Conservation (phyloP, 2,113 vertebrate species). For the Paradoxurus hermaphroditus region DNA sequence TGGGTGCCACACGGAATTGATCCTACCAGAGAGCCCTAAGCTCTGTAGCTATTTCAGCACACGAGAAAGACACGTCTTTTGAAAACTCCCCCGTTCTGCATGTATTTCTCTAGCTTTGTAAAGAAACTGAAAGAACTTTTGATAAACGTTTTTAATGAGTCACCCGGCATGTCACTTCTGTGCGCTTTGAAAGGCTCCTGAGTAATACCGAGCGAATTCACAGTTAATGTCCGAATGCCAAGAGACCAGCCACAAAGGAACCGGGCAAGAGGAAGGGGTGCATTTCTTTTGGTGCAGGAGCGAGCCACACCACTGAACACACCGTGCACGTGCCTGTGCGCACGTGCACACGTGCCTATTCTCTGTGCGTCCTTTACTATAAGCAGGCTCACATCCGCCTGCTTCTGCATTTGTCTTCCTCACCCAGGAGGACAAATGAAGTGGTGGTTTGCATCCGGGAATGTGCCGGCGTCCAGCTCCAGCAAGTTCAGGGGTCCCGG, state of each 20-base stretch:
- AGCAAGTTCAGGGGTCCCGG: too few relatives aligned
- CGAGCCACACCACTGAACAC: accelerated
- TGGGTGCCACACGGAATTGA: not conserved
- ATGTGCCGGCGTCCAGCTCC: too few relatives aligned
- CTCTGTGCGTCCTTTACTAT: too few relatives aligned
- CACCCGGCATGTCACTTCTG: not conserved
- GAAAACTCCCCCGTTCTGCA: not conserved
- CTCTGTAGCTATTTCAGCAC: not conserved
- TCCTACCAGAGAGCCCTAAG: not conserved
- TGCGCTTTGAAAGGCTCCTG: not conserved
- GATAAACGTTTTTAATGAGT: not conserved
- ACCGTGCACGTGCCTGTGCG: not conserved
- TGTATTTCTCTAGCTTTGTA: not conserved
- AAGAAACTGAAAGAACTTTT: not conserved
- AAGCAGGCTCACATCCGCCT: not conserved
- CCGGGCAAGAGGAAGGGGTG: accelerated
- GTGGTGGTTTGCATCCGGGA: not conserved
- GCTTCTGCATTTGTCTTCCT: not conserved
- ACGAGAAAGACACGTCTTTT: not conserved
- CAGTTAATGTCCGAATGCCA: not conserved
- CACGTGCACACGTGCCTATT: not conserved
- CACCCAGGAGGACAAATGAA: not conserved
- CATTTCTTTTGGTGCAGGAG: too few relatives aligned
- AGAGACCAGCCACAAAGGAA: not conserved
- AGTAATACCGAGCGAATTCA: not conserved